Evolutionary conservation across 2,888 invertebrate genomes (phyloP), one percentile per base, ranked within the genome.

Genomic region (Ditula angustiorana): DNA sequence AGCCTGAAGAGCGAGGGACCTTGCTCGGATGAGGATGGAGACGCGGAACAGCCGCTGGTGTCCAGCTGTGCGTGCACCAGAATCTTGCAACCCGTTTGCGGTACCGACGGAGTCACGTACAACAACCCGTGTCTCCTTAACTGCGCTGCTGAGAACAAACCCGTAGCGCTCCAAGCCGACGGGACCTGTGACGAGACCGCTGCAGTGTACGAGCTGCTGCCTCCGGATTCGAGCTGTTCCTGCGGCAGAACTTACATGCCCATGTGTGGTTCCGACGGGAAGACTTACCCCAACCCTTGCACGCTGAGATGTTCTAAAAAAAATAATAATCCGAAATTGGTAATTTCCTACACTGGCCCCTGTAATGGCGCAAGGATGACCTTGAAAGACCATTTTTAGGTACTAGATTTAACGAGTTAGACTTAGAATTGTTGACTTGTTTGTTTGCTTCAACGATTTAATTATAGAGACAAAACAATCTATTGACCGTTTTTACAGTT

Each of bases 201-300:
- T 8, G 21, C 5, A 2, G 60, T 60, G 0, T 58, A 44, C 10
- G 58, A 49, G 13, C 49, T 46, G 16, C 44, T 50, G n/a, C 57
- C 61, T 10, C 4, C 41, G 30, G 5, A 8, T n/a, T 2, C 24
- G 16, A 35, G 13, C 23, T 72, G 72, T 26, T 46, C 46, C 2
- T 72, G 72, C 55, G 58, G 69, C 4, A 64, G 70, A 58, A 65
- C 71, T 0, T 70, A 67, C n/a, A 58, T 89, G n/a, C 93, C 94
- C 23, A 94, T 95, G 8, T 96, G 96, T 82, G 96, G 95, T 16
- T 94, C 94, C 44, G 95, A 96, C 81, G 95, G 95, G 5, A 88
- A 92, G 66, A 95, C 95, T 0, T 96, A 96, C 84, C 87, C 90
- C 66, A 95, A 94, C 83, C 11, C 94, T 0, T 80, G 78, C 21